A percentile compares a stretch with the other conserved stretches of the same genome.
These are phyloP conservation scores for Sus cebifrons DNA, from an alignment of 2,797 vertebrate species.

Conservation along the genomic window DNA sequence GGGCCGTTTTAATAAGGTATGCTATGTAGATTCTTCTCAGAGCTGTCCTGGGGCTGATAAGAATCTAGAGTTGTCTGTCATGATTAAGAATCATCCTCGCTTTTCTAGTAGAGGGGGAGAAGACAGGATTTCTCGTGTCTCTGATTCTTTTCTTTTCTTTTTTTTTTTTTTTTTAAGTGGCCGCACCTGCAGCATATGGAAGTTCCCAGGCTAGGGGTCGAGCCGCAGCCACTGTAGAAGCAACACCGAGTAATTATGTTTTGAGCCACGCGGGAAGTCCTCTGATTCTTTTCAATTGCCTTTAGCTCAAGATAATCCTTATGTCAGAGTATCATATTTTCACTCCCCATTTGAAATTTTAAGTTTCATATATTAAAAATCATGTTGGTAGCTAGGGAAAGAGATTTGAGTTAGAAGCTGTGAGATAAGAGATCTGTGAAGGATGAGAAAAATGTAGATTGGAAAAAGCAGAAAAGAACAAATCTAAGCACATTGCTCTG, in stretches of 20 bases:
- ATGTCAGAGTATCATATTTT: background rate
- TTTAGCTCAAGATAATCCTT: conserved; percentile 14
- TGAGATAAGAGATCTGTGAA: background rate
- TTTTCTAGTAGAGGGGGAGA: background rate
- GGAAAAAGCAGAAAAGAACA: background rate
- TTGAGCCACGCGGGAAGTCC: no score
- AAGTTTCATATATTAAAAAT: background rate
- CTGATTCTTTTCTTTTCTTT: background rate
- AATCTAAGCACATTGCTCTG: background rate
- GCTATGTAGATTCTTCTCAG: background rate
- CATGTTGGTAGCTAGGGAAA: background rate
- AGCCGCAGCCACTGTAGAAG: no score
- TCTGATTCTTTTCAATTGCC: background rate
- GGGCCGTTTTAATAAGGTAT: background rate
- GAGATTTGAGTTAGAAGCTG: background rate
- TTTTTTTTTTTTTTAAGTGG: no score
- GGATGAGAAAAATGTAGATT: background rate
- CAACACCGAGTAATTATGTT: no score
- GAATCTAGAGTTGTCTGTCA: background rate
- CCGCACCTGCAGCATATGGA: no score
- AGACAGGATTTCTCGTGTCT: background rate
- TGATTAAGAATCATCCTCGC: background rate
- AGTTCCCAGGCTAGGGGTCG: no score
- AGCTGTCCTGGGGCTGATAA: background rate
- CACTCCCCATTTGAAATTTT: background rate